Evolutionary conservation across 1,140 invertebrate species (phyloP).

Genomic region (Bombus pascuorum): DNA sequence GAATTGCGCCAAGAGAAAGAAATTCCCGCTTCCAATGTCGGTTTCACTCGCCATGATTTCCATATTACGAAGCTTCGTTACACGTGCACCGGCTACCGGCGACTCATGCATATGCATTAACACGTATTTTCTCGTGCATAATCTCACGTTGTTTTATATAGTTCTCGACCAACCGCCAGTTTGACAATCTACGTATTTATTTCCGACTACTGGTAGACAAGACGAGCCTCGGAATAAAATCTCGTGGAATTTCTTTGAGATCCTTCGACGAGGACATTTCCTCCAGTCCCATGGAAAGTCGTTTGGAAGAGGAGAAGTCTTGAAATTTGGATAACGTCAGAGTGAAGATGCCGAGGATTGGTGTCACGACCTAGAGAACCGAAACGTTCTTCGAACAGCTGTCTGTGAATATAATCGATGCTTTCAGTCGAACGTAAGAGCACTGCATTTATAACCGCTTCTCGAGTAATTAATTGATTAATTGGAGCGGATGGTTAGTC

Average conservation of each 20-base stretch:
- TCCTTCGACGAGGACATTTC: no score
- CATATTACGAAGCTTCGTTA: conserved; percentile 67
- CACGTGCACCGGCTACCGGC: conserved; percentile 52
- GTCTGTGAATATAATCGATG: neutral
- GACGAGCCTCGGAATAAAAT: neutral
- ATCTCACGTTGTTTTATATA: conserved; percentile 3
- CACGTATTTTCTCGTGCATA: conserved; percentile 41
- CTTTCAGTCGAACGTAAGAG: neutral
- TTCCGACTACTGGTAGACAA: neutral
- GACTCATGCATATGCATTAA: conserved; percentile 70
- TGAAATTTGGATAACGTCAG: neutral
- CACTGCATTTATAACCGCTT: neutral
- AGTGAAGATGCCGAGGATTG: neutral
- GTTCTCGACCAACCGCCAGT: neutral
- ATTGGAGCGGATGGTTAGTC: conserved; percentile 31
- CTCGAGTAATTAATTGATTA: conserved; percentile 16
- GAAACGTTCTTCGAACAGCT: neutral
- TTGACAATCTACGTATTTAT: neutral
- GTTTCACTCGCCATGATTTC: conserved; percentile 52
- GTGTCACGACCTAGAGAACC: neutral
- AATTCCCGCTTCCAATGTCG: conserved; percentile 16
- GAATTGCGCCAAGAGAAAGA: no score
- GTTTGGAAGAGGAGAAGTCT: neutral
- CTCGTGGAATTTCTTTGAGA: neutral
- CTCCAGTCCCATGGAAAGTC: neutral